Evolutionary conservation across 2,888 invertebrate species (phyloP).

Genomic region (Euplagia quadripunctaria): DNA sequence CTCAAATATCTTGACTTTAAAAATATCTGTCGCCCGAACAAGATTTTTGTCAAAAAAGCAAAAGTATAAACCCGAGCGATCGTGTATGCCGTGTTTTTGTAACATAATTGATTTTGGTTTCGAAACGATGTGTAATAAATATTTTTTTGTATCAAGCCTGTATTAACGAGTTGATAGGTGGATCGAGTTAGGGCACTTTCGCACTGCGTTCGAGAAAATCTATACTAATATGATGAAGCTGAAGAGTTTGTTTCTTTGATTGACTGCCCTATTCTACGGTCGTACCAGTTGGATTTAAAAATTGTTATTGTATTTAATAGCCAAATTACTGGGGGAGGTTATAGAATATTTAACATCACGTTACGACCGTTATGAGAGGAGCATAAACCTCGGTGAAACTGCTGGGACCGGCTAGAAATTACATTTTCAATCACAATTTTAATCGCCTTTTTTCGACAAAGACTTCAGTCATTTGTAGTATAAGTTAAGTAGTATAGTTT

Average conservation of each 20-base stretch:
- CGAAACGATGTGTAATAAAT: conserved; percentile 37
- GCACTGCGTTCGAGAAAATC: not conserved
- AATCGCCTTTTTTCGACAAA: too few species aligned
- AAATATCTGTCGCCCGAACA: not conserved
- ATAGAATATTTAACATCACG: too few species aligned
- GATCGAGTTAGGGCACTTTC: conserved; percentile 4
- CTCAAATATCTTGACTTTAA: conserved; percentile 15
- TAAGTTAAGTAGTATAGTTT: too few species aligned
- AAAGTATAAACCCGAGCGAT: conserved; percentile 31
- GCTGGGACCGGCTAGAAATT: too few species aligned
- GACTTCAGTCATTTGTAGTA: too few species aligned
- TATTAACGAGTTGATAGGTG: not conserved
- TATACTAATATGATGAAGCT: not conserved
- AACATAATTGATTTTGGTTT: conserved; percentile 38
- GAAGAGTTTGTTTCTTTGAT: not conserved
- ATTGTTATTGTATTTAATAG: too few species aligned
- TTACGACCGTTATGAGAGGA: too few species aligned
- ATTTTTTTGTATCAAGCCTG: conserved; percentile 20
- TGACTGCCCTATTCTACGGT: too few species aligned
- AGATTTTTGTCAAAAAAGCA: conserved; percentile 35
- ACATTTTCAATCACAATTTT: too few species aligned
- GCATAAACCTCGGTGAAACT: too few species aligned
- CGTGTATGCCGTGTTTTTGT: conserved; percentile 3
- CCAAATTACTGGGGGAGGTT: too few species aligned
- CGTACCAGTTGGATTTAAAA: too few species aligned